Evolutionary conservation across 2,113 vertebrate genomes (phyloP).

Genomic region (pig (Sus scrofa)): T2T-Sscrofa CM000817.6:132730001-132730500

Average conservation of each 20-base stretch:
- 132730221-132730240: not conserved
- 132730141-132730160: not conserved
- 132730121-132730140: not conserved
- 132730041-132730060: not conserved
- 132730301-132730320: not conserved
- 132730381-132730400: not conserved
- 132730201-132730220: not conserved
- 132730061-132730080: not conserved
- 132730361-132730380: not conserved
- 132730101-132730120: not conserved
- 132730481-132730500: not conserved
- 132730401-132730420: not conserved
- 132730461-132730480: not conserved
- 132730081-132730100: not conserved
- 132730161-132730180: not conserved
- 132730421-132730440: not conserved
- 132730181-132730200: not conserved
- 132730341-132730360: not conserved
- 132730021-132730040: not conserved
- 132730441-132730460: not conserved
- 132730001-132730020: not conserved
- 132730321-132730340: not conserved
- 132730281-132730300: constrained; percentile 7
- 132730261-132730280: too few species aligned
- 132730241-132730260: not conserved